phyloP scores from a whole-genome alignment of 2,797 vertebrate species.

The Sebastes iracundus region DNA sequence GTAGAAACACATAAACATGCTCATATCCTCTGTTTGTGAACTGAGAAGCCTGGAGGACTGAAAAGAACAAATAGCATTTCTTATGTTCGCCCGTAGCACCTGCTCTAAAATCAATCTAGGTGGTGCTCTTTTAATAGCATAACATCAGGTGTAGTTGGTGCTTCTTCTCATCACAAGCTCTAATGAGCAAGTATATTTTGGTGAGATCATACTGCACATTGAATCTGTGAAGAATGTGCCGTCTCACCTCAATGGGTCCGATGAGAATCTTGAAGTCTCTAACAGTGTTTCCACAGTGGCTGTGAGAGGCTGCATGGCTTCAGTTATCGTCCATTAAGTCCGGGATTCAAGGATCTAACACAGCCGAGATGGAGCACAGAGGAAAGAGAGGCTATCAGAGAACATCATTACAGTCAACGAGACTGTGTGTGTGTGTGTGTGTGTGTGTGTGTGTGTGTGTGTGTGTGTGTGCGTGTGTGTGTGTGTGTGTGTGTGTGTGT shows the following conservation, averaged over 20 bases:
- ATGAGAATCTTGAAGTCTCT: slow-evolving; percentile 42
- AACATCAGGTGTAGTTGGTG: slow-evolving; percentile 11
- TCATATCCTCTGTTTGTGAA: not conserved
- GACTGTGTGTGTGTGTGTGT: not conserved
- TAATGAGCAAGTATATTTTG: slow-evolving; percentile 22
- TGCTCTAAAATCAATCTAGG: slow-evolving; percentile 6
- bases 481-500: not conserved
- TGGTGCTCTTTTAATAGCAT: slow-evolving; percentile 14
- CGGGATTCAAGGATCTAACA: slow-evolving; percentile 32
- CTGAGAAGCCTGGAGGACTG: slow-evolving; percentile 5
- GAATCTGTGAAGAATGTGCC: slow-evolving; percentile 39
- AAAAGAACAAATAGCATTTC: slow-evolving; percentile 28
- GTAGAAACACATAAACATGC: not conserved
- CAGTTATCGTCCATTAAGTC: slow-evolving; percentile 66
- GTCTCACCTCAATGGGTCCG: slow-evolving; percentile 42
- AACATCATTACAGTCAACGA: slow-evolving; percentile 33
- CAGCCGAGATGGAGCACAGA: slow-evolving; percentile 30
- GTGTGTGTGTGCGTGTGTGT: slow-evolving; percentile 2
- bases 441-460: not conserved
- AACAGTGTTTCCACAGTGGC: slow-evolving; percentile 34
- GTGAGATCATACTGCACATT: slow-evolving; percentile 12
- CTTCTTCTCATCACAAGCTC: slow-evolving; percentile 21
- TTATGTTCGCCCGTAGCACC: slow-evolving; percentile 18
- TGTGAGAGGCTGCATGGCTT: slow-evolving; percentile 31
- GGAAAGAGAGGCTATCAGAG: slow-evolving; percentile 44